Percentiles rank a stretch among this genome's conserved stretches.
Evolutionary conservation across 2,888 invertebrate genomes (phyloP).

Genomic region (Dryobota labecula): DNA sequence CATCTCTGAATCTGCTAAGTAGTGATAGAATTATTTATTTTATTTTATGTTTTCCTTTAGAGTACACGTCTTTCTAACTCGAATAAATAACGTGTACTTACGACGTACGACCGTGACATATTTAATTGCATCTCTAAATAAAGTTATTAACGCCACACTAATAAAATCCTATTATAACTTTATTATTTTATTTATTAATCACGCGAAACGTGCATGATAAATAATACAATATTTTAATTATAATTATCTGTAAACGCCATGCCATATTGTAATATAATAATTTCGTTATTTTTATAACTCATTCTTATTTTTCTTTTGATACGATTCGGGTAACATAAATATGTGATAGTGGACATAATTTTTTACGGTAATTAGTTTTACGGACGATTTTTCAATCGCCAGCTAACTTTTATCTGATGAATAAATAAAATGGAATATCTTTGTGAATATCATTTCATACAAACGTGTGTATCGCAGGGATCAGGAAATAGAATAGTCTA

Average conservation of each 20-base stretch:
- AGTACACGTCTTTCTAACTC: too few relatives aligned
- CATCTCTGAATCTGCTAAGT: constrained; percentile 20
- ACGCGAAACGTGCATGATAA: too few relatives aligned
- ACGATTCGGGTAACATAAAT: not conserved
- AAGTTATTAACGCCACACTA: too few relatives aligned
- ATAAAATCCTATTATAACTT: too few relatives aligned
- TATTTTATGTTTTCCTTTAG: not conserved
- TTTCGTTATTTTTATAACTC: not conserved
- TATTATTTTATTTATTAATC: too few relatives aligned
- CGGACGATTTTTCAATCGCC: not conserved
- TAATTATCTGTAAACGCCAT: not conserved
- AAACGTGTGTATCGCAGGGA: not conserved
- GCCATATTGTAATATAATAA: not conserved
- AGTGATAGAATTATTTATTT: not conserved
- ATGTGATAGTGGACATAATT: not conserved
- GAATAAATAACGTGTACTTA: not conserved
- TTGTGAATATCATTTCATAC: too few relatives aligned
- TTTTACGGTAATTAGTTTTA: not conserved
- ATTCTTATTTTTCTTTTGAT: not conserved
- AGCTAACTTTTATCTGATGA: not conserved
- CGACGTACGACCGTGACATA: not conserved
- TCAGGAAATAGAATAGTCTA: not conserved
- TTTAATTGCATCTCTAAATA: not conserved
- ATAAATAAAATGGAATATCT: not conserved
- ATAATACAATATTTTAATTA: not conserved